Evolutionary conservation across 2,797 vertebrate genomes (phyloP), one percentile per base, ranked within the genome.

Genomic region (Bucorvus abyssinicus): DNA sequence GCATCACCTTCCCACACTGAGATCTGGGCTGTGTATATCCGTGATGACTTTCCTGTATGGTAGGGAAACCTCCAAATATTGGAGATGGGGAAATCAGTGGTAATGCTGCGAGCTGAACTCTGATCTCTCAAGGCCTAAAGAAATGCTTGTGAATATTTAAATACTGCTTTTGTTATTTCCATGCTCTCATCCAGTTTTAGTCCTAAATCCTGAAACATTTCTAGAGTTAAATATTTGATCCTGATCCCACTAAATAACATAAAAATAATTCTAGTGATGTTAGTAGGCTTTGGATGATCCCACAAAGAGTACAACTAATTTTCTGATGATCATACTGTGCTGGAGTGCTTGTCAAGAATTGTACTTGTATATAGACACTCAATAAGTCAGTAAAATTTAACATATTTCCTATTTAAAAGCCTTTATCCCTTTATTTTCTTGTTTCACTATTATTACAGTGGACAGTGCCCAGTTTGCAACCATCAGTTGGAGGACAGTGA

Each of bases 401-500:
- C 10, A 5, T 82, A 47, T 84, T 59, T 89, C 27, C 71, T 80
- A 50, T 50, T 86, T 78, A 6, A 82, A 89, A 64, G 14, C 23
- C 14, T 61, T 82, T 74, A 69, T 45, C 16, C 5, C 77, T 84
- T 84, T 84, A 3, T 81, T 84, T 89, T 81, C 65, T 77, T 55
- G 7, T 83, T 94, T 93, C 20, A 24, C 70, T 85, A 0, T 67
- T 89, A 42, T 70, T 96, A 32, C 92, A 98, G 98, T 22, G 98
- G 97, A 84, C 79, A 97, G 12, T 99, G 98, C 96, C 95, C 78
- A 45, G 88, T 96, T 80, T 99, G 98, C 97, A 95, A 90, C 61
- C 97, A 94, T 63, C 80, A 93, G 50, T 22, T 99, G 76, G 98
- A 99, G 91, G 97, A 98, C 20, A 98, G 98, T 96, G 86, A 98